Percentiles rank a stretch among this genome's conserved stretches.
Conservation (phyloP, 2,797 vertebrate species). For the Intellagama lesueurii region DNA sequence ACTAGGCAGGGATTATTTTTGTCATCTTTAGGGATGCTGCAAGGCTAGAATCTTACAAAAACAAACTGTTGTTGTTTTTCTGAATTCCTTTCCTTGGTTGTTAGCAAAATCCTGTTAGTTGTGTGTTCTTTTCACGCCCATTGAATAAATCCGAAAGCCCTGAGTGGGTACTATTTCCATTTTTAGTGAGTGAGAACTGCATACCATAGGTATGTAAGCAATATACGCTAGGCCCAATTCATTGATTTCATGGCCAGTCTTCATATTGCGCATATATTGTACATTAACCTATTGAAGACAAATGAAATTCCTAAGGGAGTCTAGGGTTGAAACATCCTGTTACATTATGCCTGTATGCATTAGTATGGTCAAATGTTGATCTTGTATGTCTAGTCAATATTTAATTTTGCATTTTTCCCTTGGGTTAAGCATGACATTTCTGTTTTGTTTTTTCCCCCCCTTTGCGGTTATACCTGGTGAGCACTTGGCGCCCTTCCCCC, state of each 20-base stretch:
- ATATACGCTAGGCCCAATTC: not conserved
- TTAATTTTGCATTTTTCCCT: slow-evolving; percentile 69
- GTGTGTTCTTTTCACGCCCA: not conserved
- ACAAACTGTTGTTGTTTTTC: not conserved
- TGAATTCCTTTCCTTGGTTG: not conserved
- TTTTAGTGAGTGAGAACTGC: not conserved
- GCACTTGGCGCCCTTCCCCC: slow-evolving; percentile 78
- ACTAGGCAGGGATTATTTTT: not conserved
- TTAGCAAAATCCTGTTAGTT: not conserved
- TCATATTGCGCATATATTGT: not conserved
- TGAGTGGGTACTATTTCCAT: not conserved
- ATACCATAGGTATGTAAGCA: not conserved
- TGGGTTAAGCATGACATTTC: slow-evolving; percentile 81
- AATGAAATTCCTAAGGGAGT: not conserved
- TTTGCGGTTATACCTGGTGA: slow-evolving; percentile 74
- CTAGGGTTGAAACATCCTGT: slow-evolving; percentile 3
- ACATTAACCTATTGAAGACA: not conserved
- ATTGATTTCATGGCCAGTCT: not conserved
- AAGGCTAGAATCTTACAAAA: not conserved
- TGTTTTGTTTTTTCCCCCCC: slow-evolving; percentile 65
- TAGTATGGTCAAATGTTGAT: slow-evolving; percentile 44
- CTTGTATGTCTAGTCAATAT: slow-evolving; percentile 52
- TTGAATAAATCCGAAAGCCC: not conserved
- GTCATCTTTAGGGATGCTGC: not conserved
- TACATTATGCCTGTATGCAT: slow-evolving; percentile 30